These are phyloP conservation scores for Leptoclinus maculatus DNA, from an alignment of 2,797 vertebrate species.

Conservation along the genomic window DNA sequence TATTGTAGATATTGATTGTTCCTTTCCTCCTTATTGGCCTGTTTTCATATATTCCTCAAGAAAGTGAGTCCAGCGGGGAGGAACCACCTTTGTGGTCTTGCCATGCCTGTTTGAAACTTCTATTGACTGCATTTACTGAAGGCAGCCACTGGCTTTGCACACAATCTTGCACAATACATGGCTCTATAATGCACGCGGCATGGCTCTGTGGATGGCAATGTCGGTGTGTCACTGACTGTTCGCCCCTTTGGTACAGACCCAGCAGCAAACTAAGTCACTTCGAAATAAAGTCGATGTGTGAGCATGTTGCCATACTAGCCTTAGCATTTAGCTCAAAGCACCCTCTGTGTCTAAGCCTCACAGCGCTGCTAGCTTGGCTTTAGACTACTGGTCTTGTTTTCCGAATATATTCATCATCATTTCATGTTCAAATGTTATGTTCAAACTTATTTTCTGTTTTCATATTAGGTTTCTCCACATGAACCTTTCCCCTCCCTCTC, in stretches of 20 bases:
- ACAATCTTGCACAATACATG: background rate
- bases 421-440: background rate
- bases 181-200: background rate
- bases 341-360: background rate
- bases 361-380: background rate
- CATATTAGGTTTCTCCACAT: background rate
- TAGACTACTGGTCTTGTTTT: background rate
- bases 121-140: constrained; percentile 14
- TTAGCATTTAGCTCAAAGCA: constrained; percentile 1
- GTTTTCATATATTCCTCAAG: constrained; percentile 29
- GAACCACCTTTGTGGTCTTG: background rate
- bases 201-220: background rate
- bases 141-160: background rate
- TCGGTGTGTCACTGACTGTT: background rate
- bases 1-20: constrained; percentile 18
- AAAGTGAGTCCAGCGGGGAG: constrained; percentile 1
- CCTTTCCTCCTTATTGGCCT: constrained; percentile 1
- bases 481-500: background rate
- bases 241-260: background rate
- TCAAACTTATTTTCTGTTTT: background rate
- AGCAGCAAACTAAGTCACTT: too few species aligned
- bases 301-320: background rate
- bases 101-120: constrained; percentile 12
- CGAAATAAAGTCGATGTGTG: background rate
- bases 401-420: background rate